These are phyloP conservation scores for Pleuronectes platessa DNA, from an alignment of 2,113 vertebrate genomes.

Conservation along the genomic window DNA sequence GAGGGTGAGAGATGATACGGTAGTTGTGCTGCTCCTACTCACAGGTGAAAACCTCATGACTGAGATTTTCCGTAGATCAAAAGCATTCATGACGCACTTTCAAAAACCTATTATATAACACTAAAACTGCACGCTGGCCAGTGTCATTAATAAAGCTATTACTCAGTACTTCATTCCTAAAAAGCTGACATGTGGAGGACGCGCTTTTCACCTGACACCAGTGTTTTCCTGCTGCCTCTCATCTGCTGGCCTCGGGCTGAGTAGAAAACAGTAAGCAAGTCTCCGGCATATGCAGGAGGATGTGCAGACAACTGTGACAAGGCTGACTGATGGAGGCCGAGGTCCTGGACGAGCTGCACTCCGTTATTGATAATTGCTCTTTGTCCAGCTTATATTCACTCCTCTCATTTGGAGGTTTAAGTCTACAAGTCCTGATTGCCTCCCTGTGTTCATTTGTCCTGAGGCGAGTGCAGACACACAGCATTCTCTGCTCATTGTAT, in stretches of 20 bases:
- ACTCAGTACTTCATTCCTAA: slow-evolving; percentile 27
- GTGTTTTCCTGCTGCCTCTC: slow-evolving; percentile 53
- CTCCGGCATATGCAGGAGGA: slow-evolving; percentile 28
- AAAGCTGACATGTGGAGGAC: slow-evolving; percentile 48
- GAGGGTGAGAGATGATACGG: not conserved
- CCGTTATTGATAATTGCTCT: slow-evolving; percentile 66
- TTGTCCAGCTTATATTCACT: slow-evolving; percentile 54
- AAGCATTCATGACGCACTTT: slow-evolving; percentile 39
- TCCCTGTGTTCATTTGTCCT: slow-evolving; percentile 62
- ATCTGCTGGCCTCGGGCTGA: slow-evolving; percentile 28
- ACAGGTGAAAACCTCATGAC: slow-evolving; percentile 22
- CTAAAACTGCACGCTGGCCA: slow-evolving; percentile 32
- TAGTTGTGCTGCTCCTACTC: not conserved
- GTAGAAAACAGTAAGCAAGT: slow-evolving; percentile 17
- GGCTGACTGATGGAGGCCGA: slow-evolving; percentile 50
- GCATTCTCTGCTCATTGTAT: slow-evolving; percentile 41
- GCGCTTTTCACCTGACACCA: slow-evolving; percentile 48
- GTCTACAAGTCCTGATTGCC: slow-evolving; percentile 63
- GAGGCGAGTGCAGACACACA: slow-evolving; percentile 27
- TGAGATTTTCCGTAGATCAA: slow-evolving; percentile 30
- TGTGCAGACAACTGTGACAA: slow-evolving; percentile 40
- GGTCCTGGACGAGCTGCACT: slow-evolving; percentile 49
- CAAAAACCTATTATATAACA: slow-evolving; percentile 43
- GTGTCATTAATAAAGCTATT: slow-evolving; percentile 44
- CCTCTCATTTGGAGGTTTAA: slow-evolving; percentile 60